A percentile compares a stretch with the other conserved stretches of the same genome.
phyloP scores from a whole-genome alignment of 1,140 invertebrate species.

The Nomia melanderi region DNA sequence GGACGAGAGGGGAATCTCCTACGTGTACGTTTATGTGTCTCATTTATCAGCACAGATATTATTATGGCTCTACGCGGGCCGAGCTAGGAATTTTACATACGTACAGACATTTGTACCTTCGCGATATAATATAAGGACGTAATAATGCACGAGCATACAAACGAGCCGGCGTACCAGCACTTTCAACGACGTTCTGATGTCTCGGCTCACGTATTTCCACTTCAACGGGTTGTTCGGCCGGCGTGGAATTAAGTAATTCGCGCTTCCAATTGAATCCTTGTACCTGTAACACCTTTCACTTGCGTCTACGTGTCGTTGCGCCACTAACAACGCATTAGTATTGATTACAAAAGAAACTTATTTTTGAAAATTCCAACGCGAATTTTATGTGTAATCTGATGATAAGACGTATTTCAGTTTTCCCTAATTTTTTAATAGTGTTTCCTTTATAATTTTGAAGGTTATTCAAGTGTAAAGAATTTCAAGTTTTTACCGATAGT shows the following conservation, averaged over 20 bases:
- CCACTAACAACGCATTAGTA: neutral
- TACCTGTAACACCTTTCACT: neutral
- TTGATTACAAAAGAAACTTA: too few species aligned
- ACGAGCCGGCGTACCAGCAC: slow-evolving; percentile 56
- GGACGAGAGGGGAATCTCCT: slow-evolving; percentile 62
- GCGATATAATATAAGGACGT: slow-evolving; percentile 79
- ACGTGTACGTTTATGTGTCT: slow-evolving; percentile 79
- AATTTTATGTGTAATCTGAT: too few species aligned
- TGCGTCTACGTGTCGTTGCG: neutral
- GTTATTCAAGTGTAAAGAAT: too few species aligned
- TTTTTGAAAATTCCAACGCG: too few species aligned
- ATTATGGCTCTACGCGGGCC: slow-evolving; percentile 76
- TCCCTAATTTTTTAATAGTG: too few species aligned
- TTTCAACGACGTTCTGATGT: slow-evolving; percentile 44
- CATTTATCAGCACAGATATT: slow-evolving; percentile 80
- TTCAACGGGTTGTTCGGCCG: slow-evolving; percentile 12
- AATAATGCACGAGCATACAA: slow-evolving; percentile 76
- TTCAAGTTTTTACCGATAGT: too few species aligned
- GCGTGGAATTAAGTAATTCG: slow-evolving; percentile 20
- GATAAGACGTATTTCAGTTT: too few species aligned
- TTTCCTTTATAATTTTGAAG: too few species aligned
- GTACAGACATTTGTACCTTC: slow-evolving; percentile 78
- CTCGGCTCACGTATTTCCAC: slow-evolving; percentile 20
- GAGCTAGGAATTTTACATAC: slow-evolving; percentile 79
- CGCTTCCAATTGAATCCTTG: slow-evolving; percentile 13